Base-by-base conservation (phyloP, 2,888 invertebrate species). In the Phortica okadai region DNA sequence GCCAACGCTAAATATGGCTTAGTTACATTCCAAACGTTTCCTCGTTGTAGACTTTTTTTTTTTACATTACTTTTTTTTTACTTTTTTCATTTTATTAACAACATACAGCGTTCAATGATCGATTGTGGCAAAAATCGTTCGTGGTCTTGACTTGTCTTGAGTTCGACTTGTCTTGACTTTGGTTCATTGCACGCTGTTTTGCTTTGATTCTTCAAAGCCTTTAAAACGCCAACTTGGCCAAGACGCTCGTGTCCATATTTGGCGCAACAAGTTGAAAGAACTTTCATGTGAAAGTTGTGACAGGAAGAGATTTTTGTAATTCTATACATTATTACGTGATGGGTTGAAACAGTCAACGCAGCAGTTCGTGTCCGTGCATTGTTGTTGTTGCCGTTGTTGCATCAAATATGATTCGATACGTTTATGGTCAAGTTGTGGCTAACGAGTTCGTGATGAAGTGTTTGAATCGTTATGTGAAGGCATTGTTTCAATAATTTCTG, bases 201-300 rank as follows among this genome's bases (percentile, higher is more conserved):
- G 14, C 50, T 50, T 50, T 50, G 50, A 50, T 50, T 50, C 50
- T 50, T 50, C 6, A 6, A 6, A 25, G n/a, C 16, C 56, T 21
- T 10, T 62, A 16, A 21, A n/a, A 6, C 10, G 62, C 7, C 44
- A 44, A 67, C 1, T 45, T 25, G 21, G 16, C 25, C 45, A 16
- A 44, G 81, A 82, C 81, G 81, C 79, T 80, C 73, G 79, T 69
- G 73, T 78, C 86, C 86, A 86, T 87, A 88, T 86, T 88, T 87
- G 86, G 78, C 86, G 87, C 87, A 54, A 80, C 85, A 82, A 86
- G 86, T 86, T 86, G 88, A 86, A 88, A 86, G 88, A 86, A 88
- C 88, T 88, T 85, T 86, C 84, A 88, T 86, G 86, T 86, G 88
- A 88, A 88, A 88, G 88, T 87, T 87, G 86, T 83, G 83, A 84